Evolutionary conservation across 2,797 vertebrate genomes (phyloP).

Genomic region (Leptoclinus maculatus): DNA sequence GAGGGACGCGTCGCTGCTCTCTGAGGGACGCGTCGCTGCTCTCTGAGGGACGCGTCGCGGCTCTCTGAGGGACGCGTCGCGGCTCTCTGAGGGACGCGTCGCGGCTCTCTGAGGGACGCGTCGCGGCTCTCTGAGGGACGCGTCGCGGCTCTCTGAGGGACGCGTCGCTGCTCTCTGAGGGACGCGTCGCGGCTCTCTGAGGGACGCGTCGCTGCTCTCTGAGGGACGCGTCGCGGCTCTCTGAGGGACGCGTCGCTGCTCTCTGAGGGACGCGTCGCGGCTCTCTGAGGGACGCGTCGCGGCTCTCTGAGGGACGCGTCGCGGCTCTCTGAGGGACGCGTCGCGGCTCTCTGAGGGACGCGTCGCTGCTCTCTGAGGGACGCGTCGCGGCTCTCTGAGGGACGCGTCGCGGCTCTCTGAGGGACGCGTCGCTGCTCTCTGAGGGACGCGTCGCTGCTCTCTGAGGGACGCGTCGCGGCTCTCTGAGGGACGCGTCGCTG

Average conservation of each 20-base stretch:
- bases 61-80: not conserved
- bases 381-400: not conserved
- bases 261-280: slow-evolving; percentile 1
- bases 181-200: no score
- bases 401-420: no score
- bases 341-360: no score
- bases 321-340: slow-evolving; percentile 6
- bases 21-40: not conserved
- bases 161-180: not conserved
- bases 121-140: slow-evolving; percentile 6
- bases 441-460: slow-evolving; percentile 3
- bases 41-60: no score
- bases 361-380: slow-evolving; percentile 3
- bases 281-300: slow-evolving; percentile 14
- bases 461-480: no score
- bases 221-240: no score
- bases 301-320: slow-evolving; percentile 1
- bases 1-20: slow-evolving; percentile 4
- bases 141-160: no score
- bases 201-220: slow-evolving; percentile 3
- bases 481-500: not conserved
- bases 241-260: not conserved
- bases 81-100: slow-evolving; percentile 9
- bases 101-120: no score
- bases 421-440: slow-evolving; percentile 3